phyloP scores from a whole-genome alignment of 2,888 invertebrate species.

The Yponomeuta cagnagella region DNA sequence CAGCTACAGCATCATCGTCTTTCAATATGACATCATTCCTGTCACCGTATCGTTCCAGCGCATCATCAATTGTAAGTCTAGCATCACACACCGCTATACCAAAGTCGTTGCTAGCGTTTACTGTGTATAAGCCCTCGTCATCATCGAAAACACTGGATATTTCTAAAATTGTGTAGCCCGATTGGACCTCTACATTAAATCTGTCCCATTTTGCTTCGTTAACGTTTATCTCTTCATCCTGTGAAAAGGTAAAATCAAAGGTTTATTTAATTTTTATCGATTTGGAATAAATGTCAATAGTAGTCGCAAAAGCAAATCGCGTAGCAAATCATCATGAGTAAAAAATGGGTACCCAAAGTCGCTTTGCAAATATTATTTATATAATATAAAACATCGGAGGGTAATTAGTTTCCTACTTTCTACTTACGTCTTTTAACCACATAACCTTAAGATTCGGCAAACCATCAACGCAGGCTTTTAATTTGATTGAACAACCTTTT shows the following conservation, averaged over 20 bases:
- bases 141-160: constrained; percentile 11
- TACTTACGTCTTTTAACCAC: constrained; percentile 16
- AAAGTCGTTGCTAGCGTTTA: constrained; percentile 7
- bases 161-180: background rate
- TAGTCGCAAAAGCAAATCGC: constrained; percentile 14
- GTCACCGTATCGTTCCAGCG: background rate
- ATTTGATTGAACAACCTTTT: background rate
- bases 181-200: background rate
- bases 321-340: constrained; percentile 14
- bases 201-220: constrained; percentile 11
- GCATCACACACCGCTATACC: constrained; percentile 5
- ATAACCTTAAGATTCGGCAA: constrained; percentile 7
- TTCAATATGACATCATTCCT: background rate
- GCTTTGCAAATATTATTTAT: constrained; percentile 17
- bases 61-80: constrained; percentile 9
- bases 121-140: constrained; percentile 12
- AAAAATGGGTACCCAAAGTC: constrained; percentile 33
- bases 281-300: too few relatives aligned
- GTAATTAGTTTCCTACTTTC: background rate
- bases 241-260: constrained; percentile 5
- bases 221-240: constrained; percentile 12
- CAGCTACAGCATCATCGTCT: constrained; percentile 1
- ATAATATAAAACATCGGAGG: background rate
- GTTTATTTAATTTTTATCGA: too few relatives aligned
- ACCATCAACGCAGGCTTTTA: constrained; percentile 5